Evolutionary conservation across 1,140 invertebrate species (phyloP), one percentile per base, ranked within the genome.

Genomic region (Lasaia peninsularis): DNA sequence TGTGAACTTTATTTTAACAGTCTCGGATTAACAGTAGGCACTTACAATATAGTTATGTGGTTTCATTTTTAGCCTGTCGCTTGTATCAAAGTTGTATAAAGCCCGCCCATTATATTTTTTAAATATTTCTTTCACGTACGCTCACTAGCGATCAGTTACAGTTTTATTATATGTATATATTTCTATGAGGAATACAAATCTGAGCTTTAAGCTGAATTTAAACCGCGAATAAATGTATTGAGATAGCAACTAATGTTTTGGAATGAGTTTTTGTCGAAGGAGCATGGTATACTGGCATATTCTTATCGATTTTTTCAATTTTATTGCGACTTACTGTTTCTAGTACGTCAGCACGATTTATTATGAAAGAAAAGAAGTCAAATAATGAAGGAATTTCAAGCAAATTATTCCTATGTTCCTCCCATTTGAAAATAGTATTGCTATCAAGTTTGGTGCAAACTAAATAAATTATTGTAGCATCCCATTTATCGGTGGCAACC

Each of bases 301-400:
- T 16, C 8, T 6, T 28, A 51, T 51, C 28, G 1, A 7, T 31
- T n/a, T 31, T 44, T 52, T 53, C 24, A 1, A 7, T 51, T 48
- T 56, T 56, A 44, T 34, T 61, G 11, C 49, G 58, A 52, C 35
- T 52, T 18, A 63, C 32, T 5, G 63, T 57, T 44, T 61, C 67
- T 44, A 69, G 51, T 21, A 71, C 60, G 52, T 67, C 51, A 10
- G 69, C 65, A 8, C 69, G 62, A 51, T 62, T 51, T 16, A 6
- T 61, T 37, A 67, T 50, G 53, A 71, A 65, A 18, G 65, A 61
- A 58, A 52, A 35, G 34, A 65, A 66, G 28, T 66, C 35, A 9
- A 51, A 16, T 35, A 66, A 34, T n/a, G 48, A 56, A 24, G 63
- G 65, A 21, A 40, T 37, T 9, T 62, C 56, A 18, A n/a, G 2